A percentile compares a stretch with the other conserved stretches of the same genome.
Evolutionary conservation across 2,888 invertebrate genomes (phyloP).

Genomic region (Erebia epiphron): DNA sequence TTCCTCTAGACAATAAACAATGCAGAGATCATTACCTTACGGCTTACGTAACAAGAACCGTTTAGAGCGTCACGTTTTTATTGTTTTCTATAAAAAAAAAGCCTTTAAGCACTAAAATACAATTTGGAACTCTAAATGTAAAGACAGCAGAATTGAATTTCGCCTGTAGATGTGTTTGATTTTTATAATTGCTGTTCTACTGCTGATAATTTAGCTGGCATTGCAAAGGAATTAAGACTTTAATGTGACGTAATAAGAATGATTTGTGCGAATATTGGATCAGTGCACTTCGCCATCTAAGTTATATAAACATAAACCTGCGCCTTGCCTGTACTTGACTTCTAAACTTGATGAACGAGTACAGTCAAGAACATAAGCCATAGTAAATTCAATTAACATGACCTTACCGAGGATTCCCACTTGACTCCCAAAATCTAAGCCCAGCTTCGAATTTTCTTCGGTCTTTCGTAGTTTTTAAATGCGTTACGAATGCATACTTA

Average conservation of each 20-base stretch:
- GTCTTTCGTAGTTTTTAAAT: too few species aligned
- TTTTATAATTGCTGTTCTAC: conserved; percentile 19
- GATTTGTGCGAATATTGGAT: conserved; percentile 15
- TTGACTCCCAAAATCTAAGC: not conserved
- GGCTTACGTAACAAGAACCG: conserved; percentile 7
- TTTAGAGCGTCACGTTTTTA: conserved; percentile 20
- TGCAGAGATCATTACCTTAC: conserved; percentile 12
- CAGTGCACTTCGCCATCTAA: conserved; percentile 41
- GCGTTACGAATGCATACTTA: not conserved
- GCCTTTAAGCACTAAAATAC: not conserved
- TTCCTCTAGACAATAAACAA: conserved; percentile 6
- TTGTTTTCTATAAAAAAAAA: conserved; percentile 11
- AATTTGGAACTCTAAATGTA: conserved; percentile 7
- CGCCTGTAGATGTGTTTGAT: not conserved
- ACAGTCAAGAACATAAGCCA: conserved; percentile 49
- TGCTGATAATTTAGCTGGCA: conserved; percentile 14
- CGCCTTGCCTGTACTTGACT: conserved; percentile 67
- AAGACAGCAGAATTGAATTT: not conserved
- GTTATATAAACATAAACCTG: conserved; percentile 68
- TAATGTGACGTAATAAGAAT: conserved; percentile 5
- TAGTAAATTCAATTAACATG: not conserved
- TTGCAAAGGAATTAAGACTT: conserved; percentile 12
- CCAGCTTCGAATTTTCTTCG: not conserved
- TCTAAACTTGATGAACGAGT: conserved; percentile 68
- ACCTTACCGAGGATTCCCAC: not conserved